Base-by-base conservation (phyloP, 2,113 vertebrate genomes). In the Deroptyus accipitrinus region DNA sequence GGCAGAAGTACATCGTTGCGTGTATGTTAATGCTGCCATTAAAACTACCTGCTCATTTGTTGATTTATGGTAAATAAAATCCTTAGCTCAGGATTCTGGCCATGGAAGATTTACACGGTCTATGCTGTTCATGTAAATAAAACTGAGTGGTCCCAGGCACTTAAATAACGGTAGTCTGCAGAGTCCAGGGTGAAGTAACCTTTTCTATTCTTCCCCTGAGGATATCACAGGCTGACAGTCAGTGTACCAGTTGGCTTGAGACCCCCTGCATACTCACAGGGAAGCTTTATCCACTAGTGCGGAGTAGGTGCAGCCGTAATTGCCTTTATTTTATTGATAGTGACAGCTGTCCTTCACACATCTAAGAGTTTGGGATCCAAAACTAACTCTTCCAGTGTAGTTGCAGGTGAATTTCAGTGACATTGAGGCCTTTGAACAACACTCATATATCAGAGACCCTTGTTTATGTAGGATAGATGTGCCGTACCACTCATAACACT, bases 191-290 rank as follows among this genome's bases (percentile, higher is more conserved):
- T 2, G 0, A 6, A 67, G 59, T 2, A 5, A 20, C 54, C 62
- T 23, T 78, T 52, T 19, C 72, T 15, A 13, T 10, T 1, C 2
- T n/a, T 16, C 31, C 75, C 13, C 11, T 1, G 3, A 18, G 48
- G 15, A 0, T 42, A 24, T n/a, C 27, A 13, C 31, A 37, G 7
- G 9, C 35, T 37, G 1, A 2, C 12, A 6, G 17, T 20, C 33
- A n/a, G 57, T 55, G 33, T 48, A 27, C 39, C 76, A 39, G 24
- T 17, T 31, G 27, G 27, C 48, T 37, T 33, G 15, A 57, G 27
- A 54, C n/a, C 78, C 37, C 7, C 0, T 11, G 17, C 2, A 2
- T 4, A 4, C n/a, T 62, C 55, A 14, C 11, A 1, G 13, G 15
- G 30, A 28, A 0, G 0, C 24, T 27, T 14, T 14, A 2, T 31